Evolutionary conservation across 2,113 vertebrate genomes (phyloP).

Genomic region (Callionymus lyra): DNA sequence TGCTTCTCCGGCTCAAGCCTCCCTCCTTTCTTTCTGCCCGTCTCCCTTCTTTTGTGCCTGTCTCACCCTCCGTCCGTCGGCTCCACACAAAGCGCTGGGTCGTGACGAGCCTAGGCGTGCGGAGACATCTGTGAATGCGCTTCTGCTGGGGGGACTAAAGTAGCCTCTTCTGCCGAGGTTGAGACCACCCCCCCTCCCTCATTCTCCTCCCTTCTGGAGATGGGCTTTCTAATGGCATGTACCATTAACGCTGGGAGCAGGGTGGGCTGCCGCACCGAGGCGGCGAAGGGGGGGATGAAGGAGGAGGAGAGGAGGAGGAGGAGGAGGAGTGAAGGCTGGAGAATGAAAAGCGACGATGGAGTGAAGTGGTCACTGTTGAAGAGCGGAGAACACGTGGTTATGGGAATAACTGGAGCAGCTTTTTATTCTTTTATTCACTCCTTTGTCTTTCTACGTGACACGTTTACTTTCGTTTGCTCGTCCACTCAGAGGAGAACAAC

Average conservation of each 20-base stretch:
- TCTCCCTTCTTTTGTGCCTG: slow-evolving; percentile 21
- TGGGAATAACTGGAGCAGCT: no score
- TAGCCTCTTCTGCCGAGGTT: slow-evolving; percentile 66
- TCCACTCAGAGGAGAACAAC: no score
- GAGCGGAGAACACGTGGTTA: no score
- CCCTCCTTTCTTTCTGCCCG: slow-evolving; percentile 18
- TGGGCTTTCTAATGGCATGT: slow-evolving; percentile 75
- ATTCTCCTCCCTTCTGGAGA: slow-evolving; percentile 62
- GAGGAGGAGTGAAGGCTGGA: background rate
- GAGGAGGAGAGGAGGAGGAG: slow-evolving; percentile 1
- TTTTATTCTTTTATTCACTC: no score
- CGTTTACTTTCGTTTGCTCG: no score
- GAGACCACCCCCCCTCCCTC: slow-evolving; percentile 63
- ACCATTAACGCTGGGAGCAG: slow-evolving; percentile 73
- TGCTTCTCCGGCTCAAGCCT: slow-evolving; percentile 28
- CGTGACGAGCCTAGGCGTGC: slow-evolving; percentile 56
- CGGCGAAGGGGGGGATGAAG: slow-evolving; percentile 6
- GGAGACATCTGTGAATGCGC: slow-evolving; percentile 74
- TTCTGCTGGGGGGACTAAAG: slow-evolving; percentile 65
- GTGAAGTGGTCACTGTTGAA: no score
- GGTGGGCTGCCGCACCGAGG: slow-evolving; percentile 69
- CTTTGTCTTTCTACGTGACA: no score
- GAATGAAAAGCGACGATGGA: background rate
- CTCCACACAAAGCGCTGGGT: slow-evolving; percentile 21
- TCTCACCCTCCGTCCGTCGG: slow-evolving; percentile 21